Percentiles rank a stretch among this genome's conserved stretches.
Conservation (phyloP, 2,113 vertebrate species). For the Ictalurus furcatus region DNA sequence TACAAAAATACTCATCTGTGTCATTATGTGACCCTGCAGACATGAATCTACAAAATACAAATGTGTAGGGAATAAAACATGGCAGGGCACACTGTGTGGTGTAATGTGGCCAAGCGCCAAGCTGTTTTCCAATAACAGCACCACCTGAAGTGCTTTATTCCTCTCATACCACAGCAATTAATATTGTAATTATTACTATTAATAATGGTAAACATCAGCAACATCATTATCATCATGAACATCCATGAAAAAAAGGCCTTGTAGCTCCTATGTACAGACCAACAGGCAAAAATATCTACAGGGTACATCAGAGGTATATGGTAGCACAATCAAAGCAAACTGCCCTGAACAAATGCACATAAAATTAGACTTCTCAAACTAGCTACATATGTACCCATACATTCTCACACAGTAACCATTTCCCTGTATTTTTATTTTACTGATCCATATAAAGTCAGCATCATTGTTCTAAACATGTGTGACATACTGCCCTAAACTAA, state of each 20-base stretch:
- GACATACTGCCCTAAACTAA: neutral
- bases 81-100: neutral
- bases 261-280: neutral
- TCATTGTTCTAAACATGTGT: neutral
- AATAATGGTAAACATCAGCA: neutral
- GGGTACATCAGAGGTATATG: neutral
- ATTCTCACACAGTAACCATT: neutral
- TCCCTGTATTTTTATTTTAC: neutral
- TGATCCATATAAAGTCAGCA: neutral
- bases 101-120: fast-evolving
- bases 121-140: neutral
- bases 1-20: neutral
- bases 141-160: neutral
- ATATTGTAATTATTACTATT: no score
- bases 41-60: neutral
- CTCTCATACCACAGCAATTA: neutral
- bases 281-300: neutral
- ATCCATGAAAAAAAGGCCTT: neutral
- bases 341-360: neutral
- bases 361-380: neutral
- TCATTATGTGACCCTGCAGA: no score
- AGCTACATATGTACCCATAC: neutral
- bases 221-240: neutral
- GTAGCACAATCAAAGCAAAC: neutral
- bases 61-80: neutral